Conservation (phyloP, 2,113 vertebrate species). For the Onychorhynchus coronatus region DNA sequence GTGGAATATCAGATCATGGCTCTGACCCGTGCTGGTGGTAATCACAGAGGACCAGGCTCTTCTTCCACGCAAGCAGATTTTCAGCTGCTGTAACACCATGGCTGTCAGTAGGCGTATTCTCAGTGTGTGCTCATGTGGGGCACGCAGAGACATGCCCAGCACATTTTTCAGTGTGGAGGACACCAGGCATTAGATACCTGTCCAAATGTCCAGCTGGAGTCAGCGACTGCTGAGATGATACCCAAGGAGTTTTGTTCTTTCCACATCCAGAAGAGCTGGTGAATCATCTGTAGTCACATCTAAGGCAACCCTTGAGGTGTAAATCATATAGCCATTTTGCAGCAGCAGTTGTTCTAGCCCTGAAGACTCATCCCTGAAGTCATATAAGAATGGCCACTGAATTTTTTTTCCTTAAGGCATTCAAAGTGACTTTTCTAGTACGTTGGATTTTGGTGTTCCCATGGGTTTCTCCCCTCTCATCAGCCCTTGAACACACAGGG, state of each 20-base stretch:
- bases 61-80: background rate
- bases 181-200: background rate
- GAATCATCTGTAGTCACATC: background rate
- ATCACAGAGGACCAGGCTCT: background rate
- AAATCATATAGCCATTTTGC: background rate
- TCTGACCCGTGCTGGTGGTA: background rate
- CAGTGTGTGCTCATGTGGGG: fast-evolving
- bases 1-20: background rate
- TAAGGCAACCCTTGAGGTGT: background rate
- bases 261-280: background rate
- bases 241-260: background rate
- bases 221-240: background rate
- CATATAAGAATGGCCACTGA: background rate
- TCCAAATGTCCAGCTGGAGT: background rate
- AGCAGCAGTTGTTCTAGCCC: background rate
- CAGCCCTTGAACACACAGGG: background rate
- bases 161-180: background rate
- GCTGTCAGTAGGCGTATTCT: background rate
- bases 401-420: background rate
- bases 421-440: background rate
- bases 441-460: fast-evolving
- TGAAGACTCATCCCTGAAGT: background rate
- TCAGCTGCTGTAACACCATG: background rate
- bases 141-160: fast-evolving
- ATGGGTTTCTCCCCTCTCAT: background rate